Evolutionary conservation across 2,113 vertebrate species (phyloP).

Genomic region (Oncorhynchus nerka): DNA sequence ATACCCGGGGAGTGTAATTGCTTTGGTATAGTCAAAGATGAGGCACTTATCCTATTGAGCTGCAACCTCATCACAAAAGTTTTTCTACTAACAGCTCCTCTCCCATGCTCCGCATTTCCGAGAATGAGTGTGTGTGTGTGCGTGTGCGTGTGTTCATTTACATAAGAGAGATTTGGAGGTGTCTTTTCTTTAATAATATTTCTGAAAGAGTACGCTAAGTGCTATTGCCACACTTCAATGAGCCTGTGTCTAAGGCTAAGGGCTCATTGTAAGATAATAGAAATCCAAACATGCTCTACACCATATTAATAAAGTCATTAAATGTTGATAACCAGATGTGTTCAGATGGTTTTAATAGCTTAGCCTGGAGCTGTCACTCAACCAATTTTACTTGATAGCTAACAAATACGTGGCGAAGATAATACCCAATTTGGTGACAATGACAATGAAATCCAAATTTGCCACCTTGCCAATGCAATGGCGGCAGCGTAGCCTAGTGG

Average conservation of each 20-base stretch:
- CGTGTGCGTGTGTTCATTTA: no score
- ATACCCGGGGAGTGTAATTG: not conserved
- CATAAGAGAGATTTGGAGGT: no score
- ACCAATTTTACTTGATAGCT: not conserved
- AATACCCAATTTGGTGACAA: no score
- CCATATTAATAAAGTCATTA: conserved; percentile 57
- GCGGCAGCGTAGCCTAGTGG: no score
- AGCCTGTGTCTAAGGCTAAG: not conserved
- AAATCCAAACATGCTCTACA: conserved; percentile 46
- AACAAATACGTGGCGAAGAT: no score
- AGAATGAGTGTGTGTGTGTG: not conserved
- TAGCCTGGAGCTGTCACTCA: conserved; percentile 34
- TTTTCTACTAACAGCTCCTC: not conserved
- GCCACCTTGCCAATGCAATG: no score
- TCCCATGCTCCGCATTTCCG: not conserved
- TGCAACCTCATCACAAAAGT: not conserved
- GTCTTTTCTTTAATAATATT: not conserved
- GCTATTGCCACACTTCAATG: conserved; percentile 41
- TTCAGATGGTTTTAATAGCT: conserved; percentile 18
- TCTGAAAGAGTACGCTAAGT: conserved; percentile 24
- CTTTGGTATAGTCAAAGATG: not conserved
- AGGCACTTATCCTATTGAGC: not conserved
- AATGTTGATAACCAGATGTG: conserved; percentile 62
- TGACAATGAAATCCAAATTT: no score
- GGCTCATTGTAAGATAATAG: conserved; percentile 44